Evolutionary conservation across 2,113 vertebrate species (phyloP).

Genomic region (Equus przewalskii): DNA sequence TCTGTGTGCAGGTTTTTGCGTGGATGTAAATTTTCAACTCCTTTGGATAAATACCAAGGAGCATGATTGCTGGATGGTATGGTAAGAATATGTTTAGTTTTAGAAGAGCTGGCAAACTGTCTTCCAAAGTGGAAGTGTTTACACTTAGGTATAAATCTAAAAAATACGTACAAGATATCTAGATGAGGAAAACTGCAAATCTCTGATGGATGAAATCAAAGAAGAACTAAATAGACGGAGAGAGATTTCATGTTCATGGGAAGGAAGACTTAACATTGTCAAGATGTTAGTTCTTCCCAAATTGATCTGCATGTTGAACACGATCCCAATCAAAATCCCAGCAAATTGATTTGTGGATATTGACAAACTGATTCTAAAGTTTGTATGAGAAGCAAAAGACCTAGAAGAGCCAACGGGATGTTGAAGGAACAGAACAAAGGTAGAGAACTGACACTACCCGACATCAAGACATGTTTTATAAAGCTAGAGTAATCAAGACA

Average conservation of each 20-base stretch:
- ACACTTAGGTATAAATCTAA: background rate
- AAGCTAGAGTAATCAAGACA: background rate
- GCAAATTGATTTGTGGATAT: background rate
- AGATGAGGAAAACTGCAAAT: background rate
- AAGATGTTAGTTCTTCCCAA: background rate
- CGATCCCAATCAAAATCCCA: background rate
- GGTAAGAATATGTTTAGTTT: background rate
- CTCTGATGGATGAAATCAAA: background rate
- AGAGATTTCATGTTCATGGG: background rate
- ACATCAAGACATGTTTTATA: background rate
- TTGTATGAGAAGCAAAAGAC: background rate
- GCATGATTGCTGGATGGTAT: background rate
- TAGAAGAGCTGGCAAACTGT: background rate
- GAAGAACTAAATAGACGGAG: background rate
- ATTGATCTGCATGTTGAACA: background rate
- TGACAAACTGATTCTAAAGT: background rate
- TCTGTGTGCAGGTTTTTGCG: background rate
- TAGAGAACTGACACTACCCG: background rate
- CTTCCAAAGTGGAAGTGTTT: background rate
- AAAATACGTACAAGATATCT: background rate
- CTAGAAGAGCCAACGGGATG: background rate
- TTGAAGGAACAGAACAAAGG: background rate
- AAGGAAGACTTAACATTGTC: background rate
- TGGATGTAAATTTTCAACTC: background rate
- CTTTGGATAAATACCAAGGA: background rate